Base-by-base conservation (phyloP, 2,113 vertebrate genomes). In the Cheirogaleus medius region DNA sequence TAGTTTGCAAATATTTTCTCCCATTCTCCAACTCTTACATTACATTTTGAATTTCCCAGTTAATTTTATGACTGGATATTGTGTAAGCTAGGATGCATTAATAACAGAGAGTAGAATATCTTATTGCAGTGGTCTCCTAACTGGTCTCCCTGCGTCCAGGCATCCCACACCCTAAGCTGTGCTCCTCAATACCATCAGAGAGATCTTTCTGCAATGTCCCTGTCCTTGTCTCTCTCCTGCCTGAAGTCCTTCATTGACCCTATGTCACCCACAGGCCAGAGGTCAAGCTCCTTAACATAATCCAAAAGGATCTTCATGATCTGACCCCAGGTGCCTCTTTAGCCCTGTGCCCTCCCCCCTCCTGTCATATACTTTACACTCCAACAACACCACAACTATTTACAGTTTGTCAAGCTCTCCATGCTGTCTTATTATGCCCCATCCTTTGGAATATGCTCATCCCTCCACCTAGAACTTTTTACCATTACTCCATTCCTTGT, bases 111-210 rank as follows among this genome's bases (percentile, higher is more conserved):
- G 54, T 44, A 52, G 37, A 60, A 63, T 60, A 18, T 87, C 56
- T 42, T 25, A 34, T 56, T 68, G 13, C 32, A 81, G 8, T 66
- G 64, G 21, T 85, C 44, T 80, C 37, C 23, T 88, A 74, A 68
- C 6, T 27, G 56, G 64, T 69, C 83, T 95, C 56, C 14, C 44
- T 77, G 66, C 25, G 77, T 64, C 66, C 17, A 82, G 90, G n/a
- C 1, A 21, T 80, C 27, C 39, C 39, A 39, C 2, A 68, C 25
- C 25, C 56, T 21, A 9, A 2, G 54, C 1, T 47, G 1, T 39
- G n/a, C 21, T 54, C 34, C n/a, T 47, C 3, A 47, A 9, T 18
- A 27, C 5, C 2, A 21, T 42, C 15, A 69, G 42, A 56, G 2
- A 25, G 42, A 34, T 81, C 23, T 56, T 87, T 52, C 5, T 76